phyloP scores from a whole-genome alignment of 2,113 vertebrate species.

The Chauna torquata region DNA sequence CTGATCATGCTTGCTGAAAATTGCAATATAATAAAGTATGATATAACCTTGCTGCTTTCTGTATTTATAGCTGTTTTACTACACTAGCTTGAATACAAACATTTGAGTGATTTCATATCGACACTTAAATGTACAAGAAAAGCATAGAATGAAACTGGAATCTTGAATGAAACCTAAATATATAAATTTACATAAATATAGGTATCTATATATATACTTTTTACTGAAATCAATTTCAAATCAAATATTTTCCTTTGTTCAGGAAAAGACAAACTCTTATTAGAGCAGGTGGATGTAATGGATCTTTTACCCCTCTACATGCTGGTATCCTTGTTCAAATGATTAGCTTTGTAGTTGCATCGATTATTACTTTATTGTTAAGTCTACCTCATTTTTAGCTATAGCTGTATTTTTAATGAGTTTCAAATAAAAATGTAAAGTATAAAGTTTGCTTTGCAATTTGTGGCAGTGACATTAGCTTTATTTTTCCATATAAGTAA shows the following conservation, averaged over 20 bases:
- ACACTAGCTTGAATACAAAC: neutral
- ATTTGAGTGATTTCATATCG: neutral
- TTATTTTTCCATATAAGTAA: neutral
- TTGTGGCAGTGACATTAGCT: neutral
- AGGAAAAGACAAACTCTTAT: neutral
- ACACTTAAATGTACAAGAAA: neutral
- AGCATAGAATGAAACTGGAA: neutral
- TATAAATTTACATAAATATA: neutral
- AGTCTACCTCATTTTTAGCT: neutral
- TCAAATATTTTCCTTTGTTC: neutral
- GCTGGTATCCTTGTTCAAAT: neutral
- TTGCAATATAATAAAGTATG: constrained; percentile 43
- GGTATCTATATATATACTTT: neutral
- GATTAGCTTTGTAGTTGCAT: neutral
- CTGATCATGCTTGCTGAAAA: constrained; percentile 36
- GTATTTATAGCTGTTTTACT: constrained; percentile 22
- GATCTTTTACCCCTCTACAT: neutral
- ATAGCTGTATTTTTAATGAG: neutral
- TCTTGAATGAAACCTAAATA: constrained; percentile 5
- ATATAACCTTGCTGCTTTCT: constrained; percentile 26
- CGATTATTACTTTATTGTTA: neutral
- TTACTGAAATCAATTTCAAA: neutral
- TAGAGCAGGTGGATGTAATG: neutral
- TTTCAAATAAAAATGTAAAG: neutral
- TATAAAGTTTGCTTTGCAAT: neutral